These are phyloP conservation scores for Drosophila engyochracea DNA, from an alignment of 2,888 invertebrate genomes.

Conservation along the genomic window DNA sequence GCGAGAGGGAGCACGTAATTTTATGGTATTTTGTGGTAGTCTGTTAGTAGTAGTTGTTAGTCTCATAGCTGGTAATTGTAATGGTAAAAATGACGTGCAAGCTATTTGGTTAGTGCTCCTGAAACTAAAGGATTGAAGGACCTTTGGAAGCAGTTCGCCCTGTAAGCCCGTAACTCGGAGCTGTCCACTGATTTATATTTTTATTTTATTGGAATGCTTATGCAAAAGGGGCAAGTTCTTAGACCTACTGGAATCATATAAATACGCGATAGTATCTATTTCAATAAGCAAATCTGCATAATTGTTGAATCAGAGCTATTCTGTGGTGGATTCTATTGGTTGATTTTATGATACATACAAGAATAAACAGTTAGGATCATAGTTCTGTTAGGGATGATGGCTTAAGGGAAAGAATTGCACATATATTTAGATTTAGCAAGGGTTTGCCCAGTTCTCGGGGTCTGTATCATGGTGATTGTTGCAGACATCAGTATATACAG, in stretches of 20 bases:
- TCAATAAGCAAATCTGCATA: not conserved
- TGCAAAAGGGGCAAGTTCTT: not conserved
- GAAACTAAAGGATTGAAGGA: slow-evolving; percentile 1
- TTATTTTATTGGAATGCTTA: not conserved
- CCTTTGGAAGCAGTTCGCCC: not conserved
- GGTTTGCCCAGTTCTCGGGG: not conserved
- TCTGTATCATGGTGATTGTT: not conserved
- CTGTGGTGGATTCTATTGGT: not conserved
- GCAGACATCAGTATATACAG: not conserved
- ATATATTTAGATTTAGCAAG: not conserved
- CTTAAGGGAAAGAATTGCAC: not conserved
- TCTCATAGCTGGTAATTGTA: slow-evolving; percentile 13
- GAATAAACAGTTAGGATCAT: no score
- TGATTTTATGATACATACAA: not conserved
- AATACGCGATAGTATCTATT: not conserved
- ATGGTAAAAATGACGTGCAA: slow-evolving; percentile 4
- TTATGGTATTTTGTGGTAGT: slow-evolving; percentile 12
- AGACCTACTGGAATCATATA: not conserved
- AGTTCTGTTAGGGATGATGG: not conserved
- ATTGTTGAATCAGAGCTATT: not conserved
- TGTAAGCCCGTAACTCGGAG: not conserved
- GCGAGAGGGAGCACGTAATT: not conserved
- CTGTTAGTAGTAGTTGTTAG: slow-evolving; percentile 21
- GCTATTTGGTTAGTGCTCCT: slow-evolving; percentile 1
- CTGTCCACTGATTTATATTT: not conserved